Base-by-base conservation (phyloP, 2,888 invertebrate genomes). In the Himalopsyche anomala region DNA sequence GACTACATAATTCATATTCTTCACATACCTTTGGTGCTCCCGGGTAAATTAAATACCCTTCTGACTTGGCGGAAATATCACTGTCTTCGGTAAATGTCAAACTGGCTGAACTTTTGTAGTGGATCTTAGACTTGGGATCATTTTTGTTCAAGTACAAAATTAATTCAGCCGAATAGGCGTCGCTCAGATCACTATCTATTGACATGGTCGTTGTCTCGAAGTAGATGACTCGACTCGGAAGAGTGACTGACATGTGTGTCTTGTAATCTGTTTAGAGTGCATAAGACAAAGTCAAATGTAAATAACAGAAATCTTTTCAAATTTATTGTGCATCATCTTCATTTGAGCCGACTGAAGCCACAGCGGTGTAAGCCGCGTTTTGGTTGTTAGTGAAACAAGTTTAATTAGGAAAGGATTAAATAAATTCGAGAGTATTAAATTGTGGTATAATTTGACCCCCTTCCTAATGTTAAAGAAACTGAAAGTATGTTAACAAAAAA, bases 201-300 rank as follows among this genome's bases (percentile, higher is more conserved):
- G 15, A 38, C 74, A 74, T 74, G 38, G 36, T 36, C 36, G 74
- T 36, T 74, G 74, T 74, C 74, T 74, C 74, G 9, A 74, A 74
- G 36, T 15, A 36, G 28, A 74, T 11, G 12, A 36, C 36, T 38
- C 74, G 74, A 15, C 11, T 74, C 5, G 74, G 74, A 74, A 74
- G 38, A 15, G 28, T 36, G 36, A 36, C 38, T 12, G 36, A 28
- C 5, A 74, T 15, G 4, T 28, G 38, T 74, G 74, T 38, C 12
- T 74, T 36, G 36, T 74, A 74, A 15, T 38, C 74, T 74, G 36
- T 38, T 15, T 2, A 51, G 15, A 51, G 15, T 15, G 15, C 15
- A 15, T 15, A 51, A 51, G 15, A 51, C 8, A 9, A 9, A 8
- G 0, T 45, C 51, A 51, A 51, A 51, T 51, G 2, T 2, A 45